phyloP scores from a whole-genome alignment of 2,797 vertebrate genomes.

The Chaenodraco wilsoni region DNA sequence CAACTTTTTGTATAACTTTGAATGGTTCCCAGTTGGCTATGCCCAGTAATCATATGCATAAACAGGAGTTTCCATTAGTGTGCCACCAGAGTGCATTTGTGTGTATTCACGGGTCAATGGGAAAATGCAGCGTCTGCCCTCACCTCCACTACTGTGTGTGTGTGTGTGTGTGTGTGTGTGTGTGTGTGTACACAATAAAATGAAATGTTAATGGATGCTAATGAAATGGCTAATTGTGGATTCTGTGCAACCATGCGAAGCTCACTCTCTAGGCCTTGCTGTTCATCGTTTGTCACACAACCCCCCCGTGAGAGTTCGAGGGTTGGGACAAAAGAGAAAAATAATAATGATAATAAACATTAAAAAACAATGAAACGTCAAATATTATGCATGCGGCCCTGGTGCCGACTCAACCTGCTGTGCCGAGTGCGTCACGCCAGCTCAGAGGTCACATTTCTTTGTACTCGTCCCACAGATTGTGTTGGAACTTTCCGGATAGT shows the following conservation, averaged over 20 bases:
- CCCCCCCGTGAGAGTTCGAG: constrained; percentile 64
- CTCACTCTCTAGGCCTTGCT: constrained; percentile 69
- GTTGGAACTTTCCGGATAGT: constrained; percentile 53
- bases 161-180: constrained; percentile 50
- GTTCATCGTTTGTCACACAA: constrained; percentile 73
- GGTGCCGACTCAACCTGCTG: constrained; percentile 43
- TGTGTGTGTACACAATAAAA: constrained; percentile 75
- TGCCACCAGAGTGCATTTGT: constrained; percentile 57
- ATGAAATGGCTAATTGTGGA: constrained; percentile 86
- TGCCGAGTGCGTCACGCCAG: constrained; percentile 26
- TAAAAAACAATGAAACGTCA: constrained; percentile 63
- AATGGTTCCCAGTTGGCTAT: constrained; percentile 28
- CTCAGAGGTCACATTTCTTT: constrained; percentile 76
- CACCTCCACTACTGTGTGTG: constrained; percentile 60
- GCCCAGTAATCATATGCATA: constrained; percentile 56
- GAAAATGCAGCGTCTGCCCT: constrained; percentile 70
- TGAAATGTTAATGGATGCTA: constrained; percentile 85
- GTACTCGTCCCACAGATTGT: constrained; percentile 52
- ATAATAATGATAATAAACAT: constrained; percentile 63
- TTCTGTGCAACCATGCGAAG: constrained; percentile 74
- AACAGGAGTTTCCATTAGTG: constrained; percentile 59
- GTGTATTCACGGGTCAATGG: constrained; percentile 75
- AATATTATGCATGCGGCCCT: constrained; percentile 60
- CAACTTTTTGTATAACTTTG: constrained; percentile 37
- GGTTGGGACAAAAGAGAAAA: constrained; percentile 6